Evolutionary conservation across 1,140 invertebrate species (phyloP).

Genomic region (Apis mellifera): DNA sequence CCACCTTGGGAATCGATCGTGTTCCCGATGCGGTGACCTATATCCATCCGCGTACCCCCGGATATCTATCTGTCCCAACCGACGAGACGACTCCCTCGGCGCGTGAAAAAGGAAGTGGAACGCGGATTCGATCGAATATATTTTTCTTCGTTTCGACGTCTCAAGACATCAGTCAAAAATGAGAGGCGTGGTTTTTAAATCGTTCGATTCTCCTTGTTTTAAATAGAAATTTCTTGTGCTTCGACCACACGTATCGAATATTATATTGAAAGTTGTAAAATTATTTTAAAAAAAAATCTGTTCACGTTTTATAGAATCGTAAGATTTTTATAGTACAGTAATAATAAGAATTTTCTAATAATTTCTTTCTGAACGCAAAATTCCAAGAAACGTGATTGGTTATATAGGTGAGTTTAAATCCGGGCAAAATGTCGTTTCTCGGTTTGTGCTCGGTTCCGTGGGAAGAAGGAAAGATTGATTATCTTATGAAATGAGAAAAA

Average conservation of each 20-base stretch:
- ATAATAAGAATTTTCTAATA: too few relatives aligned
- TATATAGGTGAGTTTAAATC: background rate
- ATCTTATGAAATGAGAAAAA: background rate
- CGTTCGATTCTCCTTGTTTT: too few relatives aligned
- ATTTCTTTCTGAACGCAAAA: background rate
- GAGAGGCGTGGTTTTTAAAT: background rate
- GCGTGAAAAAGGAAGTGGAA: constrained; percentile 3
- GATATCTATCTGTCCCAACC: constrained; percentile 25
- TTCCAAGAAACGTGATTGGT: constrained; percentile 8
- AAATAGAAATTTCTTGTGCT: too few relatives aligned
- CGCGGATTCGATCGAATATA: background rate
- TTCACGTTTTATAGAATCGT: too few relatives aligned
- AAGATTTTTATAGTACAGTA: too few relatives aligned
- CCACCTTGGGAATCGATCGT: constrained; percentile 50
- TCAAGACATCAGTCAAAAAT: background rate
- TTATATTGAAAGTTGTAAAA: too few relatives aligned
- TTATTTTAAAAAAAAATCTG: too few relatives aligned
- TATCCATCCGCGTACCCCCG: constrained; percentile 27
- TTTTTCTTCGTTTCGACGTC: background rate
- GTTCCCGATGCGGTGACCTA: constrained; percentile 48
- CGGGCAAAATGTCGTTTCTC: background rate
- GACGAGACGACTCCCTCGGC: background rate
- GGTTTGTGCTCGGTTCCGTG: background rate
- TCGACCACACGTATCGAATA: too few relatives aligned
- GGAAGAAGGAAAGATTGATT: too few relatives aligned